Evolutionary conservation across 2,113 vertebrate genomes (phyloP), one percentile per base, ranked within the genome.

Genomic region (Hystrix brachyura): DNA sequence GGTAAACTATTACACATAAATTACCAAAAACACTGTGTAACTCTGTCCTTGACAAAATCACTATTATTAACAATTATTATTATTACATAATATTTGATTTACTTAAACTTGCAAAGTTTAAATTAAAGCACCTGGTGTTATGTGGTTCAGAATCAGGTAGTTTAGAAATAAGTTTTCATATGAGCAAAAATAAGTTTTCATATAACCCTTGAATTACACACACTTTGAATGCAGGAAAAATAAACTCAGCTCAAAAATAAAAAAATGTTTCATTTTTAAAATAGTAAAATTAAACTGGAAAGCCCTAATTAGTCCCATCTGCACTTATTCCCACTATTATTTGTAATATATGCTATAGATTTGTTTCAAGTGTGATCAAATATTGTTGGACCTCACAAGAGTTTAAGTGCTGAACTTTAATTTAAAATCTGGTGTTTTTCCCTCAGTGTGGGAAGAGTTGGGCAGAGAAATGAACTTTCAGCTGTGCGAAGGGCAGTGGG

Each of bases 311-410:
- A 96, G 82, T 91, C 72, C 96, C 96, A 97, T 96, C 97, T 98
- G 97, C 48, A 89, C 85, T 79, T 89, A 88, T 59, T 87, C 34
- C 55, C 21, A 15, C 64, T 92, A 81, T 89, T 94, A 87, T 92
- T 91, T 97, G 71, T 91, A 96, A 95, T 95, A 91, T 81, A 83
- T 48, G 67, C 88, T 88, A 46, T 79, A 84, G 74, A 94, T 72
- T 90, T 96, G 87, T 87, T 83, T 85, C 53, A 87, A 87, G 43
- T 62, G 74, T 83, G 91, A 95, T 94, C 92, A 96, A 96, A 94
- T 96, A 95, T 94, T 97, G 62, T 19, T 91, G 85, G 97, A 97
- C 95, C 96, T 98, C 98, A 97, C 97, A 98, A 88, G 96, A 96
- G 92, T 38, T 90, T 90, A 96, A 92, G 92, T 96, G 90, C 57